Evolutionary conservation across 2,113 vertebrate species (phyloP).

Genomic region (Dendropsophus ebraccatus): DNA sequence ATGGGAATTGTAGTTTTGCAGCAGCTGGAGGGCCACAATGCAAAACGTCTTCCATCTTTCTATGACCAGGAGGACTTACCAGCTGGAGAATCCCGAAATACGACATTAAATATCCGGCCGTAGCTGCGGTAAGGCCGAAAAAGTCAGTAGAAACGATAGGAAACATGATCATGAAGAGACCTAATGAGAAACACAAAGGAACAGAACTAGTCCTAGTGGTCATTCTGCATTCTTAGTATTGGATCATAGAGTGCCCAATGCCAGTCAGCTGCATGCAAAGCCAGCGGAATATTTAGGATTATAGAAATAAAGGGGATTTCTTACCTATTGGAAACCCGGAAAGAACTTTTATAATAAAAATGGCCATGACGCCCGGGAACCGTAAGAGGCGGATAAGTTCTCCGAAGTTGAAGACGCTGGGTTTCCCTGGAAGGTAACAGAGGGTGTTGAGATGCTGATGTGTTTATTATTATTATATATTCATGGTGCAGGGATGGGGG

Average conservation of each 20-base stretch:
- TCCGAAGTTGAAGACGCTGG: constrained; percentile 80
- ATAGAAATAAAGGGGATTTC: background rate
- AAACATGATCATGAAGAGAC: constrained; percentile 93
- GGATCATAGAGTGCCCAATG: background rate
- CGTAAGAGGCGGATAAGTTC: constrained; percentile 83
- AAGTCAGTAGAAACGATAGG: constrained; percentile 88
- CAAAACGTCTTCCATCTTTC: too few species aligned
- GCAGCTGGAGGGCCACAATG: too few species aligned
- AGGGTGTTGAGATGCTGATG: background rate
- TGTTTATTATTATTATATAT: background rate
- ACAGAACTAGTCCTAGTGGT: too few species aligned
- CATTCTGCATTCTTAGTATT: background rate
- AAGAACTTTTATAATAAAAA: constrained; percentile 85
- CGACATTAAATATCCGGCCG: constrained; percentile 88
- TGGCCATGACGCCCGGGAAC: constrained; percentile 79
- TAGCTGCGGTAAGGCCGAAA: constrained; percentile 82
- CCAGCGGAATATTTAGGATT: background rate
- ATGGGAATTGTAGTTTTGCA: too few species aligned
- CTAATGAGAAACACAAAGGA: constrained; percentile 66
- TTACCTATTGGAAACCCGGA: constrained; percentile 87
- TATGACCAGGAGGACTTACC: constrained; percentile 69
- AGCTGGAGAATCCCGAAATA: constrained; percentile 89
- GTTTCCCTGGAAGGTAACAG: constrained; percentile 59
- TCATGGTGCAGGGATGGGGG: too few species aligned
- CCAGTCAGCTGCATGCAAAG: background rate